Base-by-base conservation (phyloP, 2,888 invertebrate species). In the Bombylius major region DNA sequence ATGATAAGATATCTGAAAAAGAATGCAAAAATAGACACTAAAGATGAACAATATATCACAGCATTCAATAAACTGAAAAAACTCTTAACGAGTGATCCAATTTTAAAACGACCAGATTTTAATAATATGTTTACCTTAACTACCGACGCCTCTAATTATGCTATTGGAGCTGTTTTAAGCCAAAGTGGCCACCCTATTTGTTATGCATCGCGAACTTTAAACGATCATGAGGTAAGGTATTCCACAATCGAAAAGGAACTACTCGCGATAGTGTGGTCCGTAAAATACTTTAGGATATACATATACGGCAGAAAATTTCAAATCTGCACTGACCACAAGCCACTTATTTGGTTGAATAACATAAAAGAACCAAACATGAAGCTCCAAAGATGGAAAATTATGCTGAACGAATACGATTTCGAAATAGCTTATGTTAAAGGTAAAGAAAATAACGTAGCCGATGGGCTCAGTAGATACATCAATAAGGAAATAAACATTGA, bases 41-140 rank as follows among this genome's bases (percentile, higher is more conserved):
- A 33, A 9, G 54, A 58, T 5, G 50, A 3, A 46, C 52, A 52
- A 45, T 62, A 59, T 32, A 39, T 36, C n/a, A 50, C 53, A 51
- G 50, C 58, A 5, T 56, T 56, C 12, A 39, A 53, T 36, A 61
- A 34, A 39, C 7, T 49, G 11, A 49, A 49, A 33, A 32, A 36
- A 8, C 8, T 36, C 12, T 49, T 49, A 12, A 49, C 33, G 9
- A 49, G 49, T 49, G 49, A 49, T 9, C 53, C 59, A 51, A 57
- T 65, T 34, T 45, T 68, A 45, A 59, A 64, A 59, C 64, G 63
- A 54, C 65, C 66, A 0, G 65, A 69, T 55, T 68, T 67, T 53
- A 47, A 42, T 4, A 64, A 64, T 34, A 12, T 5, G 5, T 49
- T 49, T 33, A 13, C 32, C 49, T 13, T 49, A 13, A 49, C 49